phyloP scores from a whole-genome alignment of 1,140 invertebrate species.

The Saccostrea echinata region DNA sequence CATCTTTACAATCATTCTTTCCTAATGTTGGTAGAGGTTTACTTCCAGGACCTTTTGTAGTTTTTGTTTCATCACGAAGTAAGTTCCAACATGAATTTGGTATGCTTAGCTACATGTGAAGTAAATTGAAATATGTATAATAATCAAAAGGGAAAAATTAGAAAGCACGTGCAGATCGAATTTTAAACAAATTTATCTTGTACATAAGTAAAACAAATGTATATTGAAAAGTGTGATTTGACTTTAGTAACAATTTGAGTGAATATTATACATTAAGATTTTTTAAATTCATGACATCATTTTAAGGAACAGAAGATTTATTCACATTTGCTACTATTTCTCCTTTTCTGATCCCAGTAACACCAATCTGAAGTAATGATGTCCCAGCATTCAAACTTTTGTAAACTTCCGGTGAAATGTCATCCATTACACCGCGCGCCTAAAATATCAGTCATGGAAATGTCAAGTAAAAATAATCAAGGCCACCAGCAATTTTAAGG shows the following conservation, averaged over 20 bases:
- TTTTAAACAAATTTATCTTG: no score
- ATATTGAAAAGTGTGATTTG: no score
- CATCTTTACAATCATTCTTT: conserved; percentile 8
- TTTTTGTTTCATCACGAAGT: not conserved
- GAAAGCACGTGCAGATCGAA: no score
- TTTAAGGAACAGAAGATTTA: not conserved
- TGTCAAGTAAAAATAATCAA: not conserved
- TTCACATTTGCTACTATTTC: conserved; percentile 53
- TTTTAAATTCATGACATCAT: not conserved
- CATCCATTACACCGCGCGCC: conserved; percentile 48
- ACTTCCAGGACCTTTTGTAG: not conserved
- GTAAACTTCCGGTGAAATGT: conserved; percentile 53
- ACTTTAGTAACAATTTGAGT: no score
- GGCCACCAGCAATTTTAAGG: not conserved
- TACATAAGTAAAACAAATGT: no score
- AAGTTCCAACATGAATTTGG: conserved; percentile 27
- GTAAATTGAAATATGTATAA: not conserved
- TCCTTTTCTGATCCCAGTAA: conserved; percentile 47
- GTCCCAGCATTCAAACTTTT: conserved; percentile 45
- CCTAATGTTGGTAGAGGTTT: not conserved
- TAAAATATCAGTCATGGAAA: not conserved
- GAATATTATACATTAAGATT: no score
- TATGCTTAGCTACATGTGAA: conserved; percentile 11
- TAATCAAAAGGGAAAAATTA: not conserved
- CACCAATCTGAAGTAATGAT: conserved; percentile 51